Evolutionary conservation across 2,113 vertebrate genomes (phyloP).

Genomic region (Coptodon bakossiorum): DNA sequence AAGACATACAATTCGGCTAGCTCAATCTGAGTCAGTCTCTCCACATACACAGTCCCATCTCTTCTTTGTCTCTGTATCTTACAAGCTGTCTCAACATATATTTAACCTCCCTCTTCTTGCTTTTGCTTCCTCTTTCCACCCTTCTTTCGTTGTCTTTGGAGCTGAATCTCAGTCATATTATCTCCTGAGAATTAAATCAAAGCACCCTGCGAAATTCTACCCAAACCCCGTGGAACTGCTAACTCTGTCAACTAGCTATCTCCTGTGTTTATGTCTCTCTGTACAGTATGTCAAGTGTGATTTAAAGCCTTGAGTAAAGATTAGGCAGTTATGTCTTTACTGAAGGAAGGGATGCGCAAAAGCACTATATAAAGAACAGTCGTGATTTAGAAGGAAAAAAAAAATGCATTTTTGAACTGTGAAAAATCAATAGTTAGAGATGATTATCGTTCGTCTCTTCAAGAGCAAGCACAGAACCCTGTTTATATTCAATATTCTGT

Average conservation of each 20-base stretch:
- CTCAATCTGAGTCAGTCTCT: not conserved
- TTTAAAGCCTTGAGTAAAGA: not conserved
- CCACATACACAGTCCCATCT: not conserved
- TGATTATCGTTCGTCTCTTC: not conserved
- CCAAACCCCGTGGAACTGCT: not conserved
- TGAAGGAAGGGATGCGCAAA: not conserved
- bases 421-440: conserved; percentile 26
- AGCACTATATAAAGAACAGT: not conserved
- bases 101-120: not conserved
- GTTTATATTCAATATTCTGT: conserved; percentile 38
- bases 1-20: not conserved
- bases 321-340: not conserved
- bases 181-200: conserved; percentile 31
- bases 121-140: not conserved
- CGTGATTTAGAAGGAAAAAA: not conserved
- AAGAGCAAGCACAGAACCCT: not conserved
- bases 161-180: conserved; percentile 11
- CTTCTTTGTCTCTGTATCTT: not conserved
- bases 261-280: not conserved
- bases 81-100: conserved; percentile 1
- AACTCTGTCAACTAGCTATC: conserved; percentile 11
- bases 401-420: not conserved
- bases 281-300: not conserved
- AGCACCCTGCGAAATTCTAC: not conserved
- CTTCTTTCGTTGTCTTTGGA: not conserved